Percentiles rank a stretch among this genome's conserved stretches.
Conservation (phyloP, 2,888 invertebrate species). For the Lochmaea crataegi region DNA sequence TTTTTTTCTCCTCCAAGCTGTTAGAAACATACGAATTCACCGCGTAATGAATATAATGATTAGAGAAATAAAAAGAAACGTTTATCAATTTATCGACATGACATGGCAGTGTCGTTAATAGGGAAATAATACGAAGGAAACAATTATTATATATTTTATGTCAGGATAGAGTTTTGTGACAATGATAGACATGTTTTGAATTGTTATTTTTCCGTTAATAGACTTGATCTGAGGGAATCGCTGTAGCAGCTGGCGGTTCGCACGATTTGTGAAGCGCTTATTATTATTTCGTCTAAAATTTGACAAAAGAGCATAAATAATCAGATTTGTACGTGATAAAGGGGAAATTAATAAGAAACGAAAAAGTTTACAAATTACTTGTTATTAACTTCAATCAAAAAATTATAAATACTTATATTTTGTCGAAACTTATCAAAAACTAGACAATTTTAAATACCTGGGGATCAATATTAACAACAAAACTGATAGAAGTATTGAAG, state of each 20-base stretch:
- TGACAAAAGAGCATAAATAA: conserved; percentile 54
- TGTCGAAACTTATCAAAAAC: no score
- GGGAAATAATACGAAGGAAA: conserved; percentile 60
- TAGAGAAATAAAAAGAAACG: conserved; percentile 37
- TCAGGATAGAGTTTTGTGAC: conserved; percentile 54
- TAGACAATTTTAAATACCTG: no score
- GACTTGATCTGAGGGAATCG: conserved; percentile 57
- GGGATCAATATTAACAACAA: no score
- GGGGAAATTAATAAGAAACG: neutral
- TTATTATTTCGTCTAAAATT: conserved; percentile 55
- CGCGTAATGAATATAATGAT: conserved; percentile 20
- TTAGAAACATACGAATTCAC: conserved; percentile 11
- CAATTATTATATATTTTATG: conserved; percentile 60
- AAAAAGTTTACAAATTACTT: no score
- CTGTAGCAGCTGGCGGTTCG: conserved; percentile 52
- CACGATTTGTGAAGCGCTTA: conserved; percentile 46
- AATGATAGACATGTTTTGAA: conserved; percentile 62
- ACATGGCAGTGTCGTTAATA: conserved; percentile 57
- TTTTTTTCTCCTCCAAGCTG: neutral
- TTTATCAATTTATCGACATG: conserved; percentile 53
- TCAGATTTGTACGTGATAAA: conserved; percentile 12
- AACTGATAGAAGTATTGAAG: no score
- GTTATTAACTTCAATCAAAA: neutral
- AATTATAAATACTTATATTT: no score
- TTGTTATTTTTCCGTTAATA: conserved; percentile 58